These are phyloP conservation scores for Syrphus vitripennis DNA, from an alignment of 2,888 invertebrate species.

Conservation along the genomic window DNA sequence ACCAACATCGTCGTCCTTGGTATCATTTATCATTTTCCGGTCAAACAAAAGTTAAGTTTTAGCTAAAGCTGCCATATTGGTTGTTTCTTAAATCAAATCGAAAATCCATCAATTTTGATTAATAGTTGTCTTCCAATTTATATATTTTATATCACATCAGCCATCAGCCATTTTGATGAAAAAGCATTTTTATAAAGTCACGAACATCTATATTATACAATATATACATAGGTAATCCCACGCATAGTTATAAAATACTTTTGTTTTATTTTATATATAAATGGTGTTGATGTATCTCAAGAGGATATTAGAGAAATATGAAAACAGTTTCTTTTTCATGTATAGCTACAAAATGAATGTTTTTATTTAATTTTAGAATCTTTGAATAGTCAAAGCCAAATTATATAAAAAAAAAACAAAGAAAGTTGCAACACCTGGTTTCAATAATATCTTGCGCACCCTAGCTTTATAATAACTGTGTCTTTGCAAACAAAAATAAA, in stretches of 20 bases:
- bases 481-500: neutral
- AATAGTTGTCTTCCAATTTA: constrained; percentile 30
- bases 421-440: neutral
- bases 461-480: too few species aligned
- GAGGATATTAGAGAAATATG: neutral
- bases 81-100: neutral
- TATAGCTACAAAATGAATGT: too few species aligned
- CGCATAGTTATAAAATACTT: neutral
- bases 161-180: constrained; percentile 22
- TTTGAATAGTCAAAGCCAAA: neutral
- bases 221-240: too few species aligned
- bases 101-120: constrained; percentile 42
- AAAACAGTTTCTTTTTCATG: neutral
- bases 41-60: neutral
- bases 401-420: neutral
- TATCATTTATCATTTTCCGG: constrained; percentile 30
- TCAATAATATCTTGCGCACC: too few species aligned
- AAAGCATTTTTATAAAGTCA: neutral
- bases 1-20: too few species aligned
- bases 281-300: neutral
- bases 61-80: constrained; percentile 16
- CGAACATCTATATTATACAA: neutral
- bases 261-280: neutral
- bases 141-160: constrained; percentile 28
- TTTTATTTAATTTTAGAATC: neutral